phyloP scores from a whole-genome alignment of 2,888 invertebrate genomes.

The Hermaeophaga mercurialis region DNA sequence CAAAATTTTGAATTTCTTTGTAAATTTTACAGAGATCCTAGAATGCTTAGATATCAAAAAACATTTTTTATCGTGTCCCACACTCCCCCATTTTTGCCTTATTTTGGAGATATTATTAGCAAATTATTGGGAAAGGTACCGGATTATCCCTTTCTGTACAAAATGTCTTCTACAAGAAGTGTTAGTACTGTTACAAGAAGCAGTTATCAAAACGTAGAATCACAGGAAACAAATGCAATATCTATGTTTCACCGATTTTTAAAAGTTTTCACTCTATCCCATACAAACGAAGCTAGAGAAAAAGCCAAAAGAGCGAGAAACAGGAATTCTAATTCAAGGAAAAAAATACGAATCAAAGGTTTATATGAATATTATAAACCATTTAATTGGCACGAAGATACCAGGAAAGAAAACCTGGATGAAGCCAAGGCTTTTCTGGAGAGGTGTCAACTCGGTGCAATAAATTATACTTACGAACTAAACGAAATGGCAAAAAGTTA shows the following conservation, averaged over 20 bases:
- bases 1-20: constrained; percentile 59
- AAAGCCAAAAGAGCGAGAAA: constrained; percentile 15
- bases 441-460: constrained; percentile 56
- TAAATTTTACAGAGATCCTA: constrained; percentile 57
- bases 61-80: constrained; percentile 55
- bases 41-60: constrained; percentile 54
- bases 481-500: constrained; percentile 59
- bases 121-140: constrained; percentile 55
- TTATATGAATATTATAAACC: constrained; percentile 48
- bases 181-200: constrained; percentile 35
- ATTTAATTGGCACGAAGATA: constrained; percentile 48
- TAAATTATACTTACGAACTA: constrained; percentile 54
- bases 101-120: constrained; percentile 58
- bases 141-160: constrained; percentile 41
- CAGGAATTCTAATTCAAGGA: constrained; percentile 14
- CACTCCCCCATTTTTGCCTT: constrained; percentile 58
- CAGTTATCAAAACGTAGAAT: constrained; percentile 19
- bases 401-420: constrained; percentile 48
- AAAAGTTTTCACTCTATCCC: constrained; percentile 31
- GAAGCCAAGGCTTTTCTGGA: constrained; percentile 53
- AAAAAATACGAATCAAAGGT: constrained; percentile 36
- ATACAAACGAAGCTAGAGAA: constrained; percentile 11
- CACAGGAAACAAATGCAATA: constrained; percentile 21
- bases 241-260: constrained; percentile 39
- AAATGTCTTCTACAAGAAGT: constrained; percentile 29